Conservation (phyloP, 2,888 invertebrate genomes). For the Antitype chi region DNA sequence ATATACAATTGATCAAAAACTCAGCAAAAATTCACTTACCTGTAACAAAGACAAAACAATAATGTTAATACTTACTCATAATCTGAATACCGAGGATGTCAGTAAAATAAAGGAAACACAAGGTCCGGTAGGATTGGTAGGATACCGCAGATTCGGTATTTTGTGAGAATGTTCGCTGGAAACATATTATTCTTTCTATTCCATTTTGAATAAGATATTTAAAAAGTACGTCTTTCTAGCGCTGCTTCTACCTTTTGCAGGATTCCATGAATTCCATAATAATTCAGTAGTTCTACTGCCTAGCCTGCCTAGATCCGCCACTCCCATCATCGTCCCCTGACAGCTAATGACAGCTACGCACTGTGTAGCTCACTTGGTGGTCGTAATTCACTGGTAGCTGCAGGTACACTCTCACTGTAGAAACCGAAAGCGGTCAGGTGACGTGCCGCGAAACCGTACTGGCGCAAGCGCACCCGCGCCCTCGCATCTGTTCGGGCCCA, state of each 20-base stretch:
- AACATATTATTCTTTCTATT: background rate
- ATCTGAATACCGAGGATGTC: background rate
- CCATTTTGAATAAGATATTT: background rate
- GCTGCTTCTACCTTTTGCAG: background rate
- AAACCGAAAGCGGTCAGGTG: slow-evolving; percentile 76
- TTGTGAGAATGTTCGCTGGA: background rate
- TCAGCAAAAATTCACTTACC: slow-evolving; percentile 49
- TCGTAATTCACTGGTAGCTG: slow-evolving; percentile 46
- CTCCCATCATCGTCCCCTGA: background rate
- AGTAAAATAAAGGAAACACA: background rate
- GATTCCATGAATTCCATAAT: background rate
- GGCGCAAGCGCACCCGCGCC: slow-evolving; percentile 29
- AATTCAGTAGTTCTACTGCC: background rate
- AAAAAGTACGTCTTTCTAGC: background rate
- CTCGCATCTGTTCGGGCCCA: slow-evolving; percentile 19
- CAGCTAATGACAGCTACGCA: background rate
- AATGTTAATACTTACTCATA: background rate
- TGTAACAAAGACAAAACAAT: slow-evolving; percentile 58
- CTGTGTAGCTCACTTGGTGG: background rate
- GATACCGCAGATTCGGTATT: background rate
- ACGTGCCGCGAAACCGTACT: slow-evolving; percentile 54
- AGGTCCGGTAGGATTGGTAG: background rate
- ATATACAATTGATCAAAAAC: background rate
- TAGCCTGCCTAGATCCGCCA: too few relatives aligned
- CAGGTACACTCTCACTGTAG: slow-evolving; percentile 74